Conservation (phyloP, 2,888 invertebrate genomes). For the Osedax frankpressi region DNA sequence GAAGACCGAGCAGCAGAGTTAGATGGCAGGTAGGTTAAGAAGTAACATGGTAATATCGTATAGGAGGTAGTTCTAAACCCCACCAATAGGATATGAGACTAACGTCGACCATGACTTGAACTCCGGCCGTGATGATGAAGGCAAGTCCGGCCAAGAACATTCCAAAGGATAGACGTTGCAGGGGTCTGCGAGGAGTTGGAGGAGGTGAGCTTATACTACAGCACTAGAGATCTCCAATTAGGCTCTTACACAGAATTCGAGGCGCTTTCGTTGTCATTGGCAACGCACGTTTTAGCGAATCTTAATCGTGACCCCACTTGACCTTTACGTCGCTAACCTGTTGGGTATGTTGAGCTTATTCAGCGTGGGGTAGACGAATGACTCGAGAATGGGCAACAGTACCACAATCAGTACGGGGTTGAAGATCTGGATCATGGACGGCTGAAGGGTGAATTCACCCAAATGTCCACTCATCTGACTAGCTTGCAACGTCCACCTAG, state of each 20-base stretch:
- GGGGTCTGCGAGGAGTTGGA: slow-evolving; percentile 19
- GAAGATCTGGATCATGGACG: slow-evolving; percentile 30
- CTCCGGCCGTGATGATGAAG: slow-evolving; percentile 27
- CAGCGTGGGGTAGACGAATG: slow-evolving; percentile 29
- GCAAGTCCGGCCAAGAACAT: slow-evolving; percentile 27
- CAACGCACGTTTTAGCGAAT: no score
- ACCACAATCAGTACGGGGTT: slow-evolving; percentile 31
- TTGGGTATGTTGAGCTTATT: slow-evolving; percentile 28
- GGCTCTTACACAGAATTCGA: no score
- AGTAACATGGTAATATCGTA: no score
- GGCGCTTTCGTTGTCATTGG: no score
- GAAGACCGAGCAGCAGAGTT: no score
- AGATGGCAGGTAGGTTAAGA: no score
- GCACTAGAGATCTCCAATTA: no score
- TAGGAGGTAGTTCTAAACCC: no score
- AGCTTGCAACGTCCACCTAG: slow-evolving; percentile 38
- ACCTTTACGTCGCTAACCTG: no score
- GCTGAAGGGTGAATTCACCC: slow-evolving; percentile 24
- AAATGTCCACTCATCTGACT: slow-evolving; percentile 38
- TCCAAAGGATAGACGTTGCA: slow-evolving; percentile 26
- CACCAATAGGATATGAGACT: no score
- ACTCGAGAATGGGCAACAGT: slow-evolving; percentile 31
- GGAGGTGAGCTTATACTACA: no score
- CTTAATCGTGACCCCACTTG: no score
- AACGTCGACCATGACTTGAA: slow-evolving; percentile 26